Evolutionary conservation across 2,797 vertebrate species (phyloP).

Genomic region (Sylvilagus floridanus): DNA sequence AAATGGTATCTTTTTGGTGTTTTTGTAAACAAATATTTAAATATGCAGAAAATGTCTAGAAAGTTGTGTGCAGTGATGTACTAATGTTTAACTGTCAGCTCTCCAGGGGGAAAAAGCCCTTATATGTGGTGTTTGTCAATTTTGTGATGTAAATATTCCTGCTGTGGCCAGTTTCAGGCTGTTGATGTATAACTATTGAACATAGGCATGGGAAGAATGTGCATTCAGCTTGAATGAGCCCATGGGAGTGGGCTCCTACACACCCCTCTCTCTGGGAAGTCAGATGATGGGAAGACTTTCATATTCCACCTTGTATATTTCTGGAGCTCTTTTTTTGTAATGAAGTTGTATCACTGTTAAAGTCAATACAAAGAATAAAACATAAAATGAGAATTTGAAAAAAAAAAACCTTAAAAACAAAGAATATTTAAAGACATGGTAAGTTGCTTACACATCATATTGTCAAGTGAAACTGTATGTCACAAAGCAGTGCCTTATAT

Average conservation of each 20-base stretch:
- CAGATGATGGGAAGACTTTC: neutral
- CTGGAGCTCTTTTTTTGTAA: neutral
- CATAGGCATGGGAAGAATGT: neutral
- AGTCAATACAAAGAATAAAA: neutral
- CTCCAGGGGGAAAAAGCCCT: neutral
- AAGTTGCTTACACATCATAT: neutral
- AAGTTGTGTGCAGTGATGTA: neutral
- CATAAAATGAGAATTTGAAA: neutral
- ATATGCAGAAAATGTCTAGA: neutral
- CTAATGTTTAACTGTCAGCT: neutral
- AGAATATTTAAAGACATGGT: neutral
- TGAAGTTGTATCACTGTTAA: neutral
- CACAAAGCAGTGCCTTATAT: neutral
- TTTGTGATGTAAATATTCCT: neutral
- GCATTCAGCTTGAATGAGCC: neutral
- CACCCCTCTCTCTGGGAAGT: neutral
- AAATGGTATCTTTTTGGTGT: neutral
- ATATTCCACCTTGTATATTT: neutral
- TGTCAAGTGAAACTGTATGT: neutral
- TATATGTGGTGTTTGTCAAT: neutral
- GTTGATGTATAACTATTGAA: neutral
- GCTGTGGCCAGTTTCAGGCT: neutral
- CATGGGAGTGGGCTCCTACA: neutral
- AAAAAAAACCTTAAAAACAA: constrained; percentile 6
- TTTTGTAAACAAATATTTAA: neutral